Percentiles rank a stretch among this genome's conserved stretches.
These are phyloP conservation scores for Lepidonotus clava DNA, from an alignment of 2,888 invertebrate genomes.

Conservation along the genomic window DNA sequence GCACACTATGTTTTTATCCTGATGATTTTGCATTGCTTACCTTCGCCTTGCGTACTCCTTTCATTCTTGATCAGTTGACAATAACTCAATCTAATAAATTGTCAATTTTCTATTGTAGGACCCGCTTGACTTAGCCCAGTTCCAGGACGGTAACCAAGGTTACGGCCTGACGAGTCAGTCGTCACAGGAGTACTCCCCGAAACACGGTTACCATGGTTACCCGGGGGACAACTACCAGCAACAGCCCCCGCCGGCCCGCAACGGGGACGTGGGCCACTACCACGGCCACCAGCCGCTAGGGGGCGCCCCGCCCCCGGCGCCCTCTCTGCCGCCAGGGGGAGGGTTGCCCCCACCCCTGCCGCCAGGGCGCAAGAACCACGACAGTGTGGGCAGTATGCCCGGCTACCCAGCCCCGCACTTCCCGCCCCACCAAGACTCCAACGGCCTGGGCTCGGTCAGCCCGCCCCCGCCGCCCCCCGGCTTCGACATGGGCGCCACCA, in stretches of 20 bases:
- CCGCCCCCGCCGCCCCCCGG: conserved; percentile 41
- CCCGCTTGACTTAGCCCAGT: not conserved
- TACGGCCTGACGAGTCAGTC: conserved; percentile 4
- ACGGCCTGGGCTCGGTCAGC: conserved; percentile 19
- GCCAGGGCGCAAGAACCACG: not conserved
- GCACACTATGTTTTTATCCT: too few species aligned
- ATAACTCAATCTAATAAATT: too few species aligned
- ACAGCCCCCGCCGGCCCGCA: not conserved
- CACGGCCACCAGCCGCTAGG: conserved; percentile 18
- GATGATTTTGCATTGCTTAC: too few species aligned
- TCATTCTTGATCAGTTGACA: too few species aligned
- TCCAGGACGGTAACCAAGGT: conserved; percentile 18
- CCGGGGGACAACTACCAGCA: not conserved
- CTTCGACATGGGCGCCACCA: conserved; percentile 25
- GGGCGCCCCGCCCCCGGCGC: conserved; percentile 30
- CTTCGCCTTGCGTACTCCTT: too few species aligned
- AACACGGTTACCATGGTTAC: conserved; percentile 25
- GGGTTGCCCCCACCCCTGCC: conserved; percentile 22
- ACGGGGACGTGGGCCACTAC: conserved; percentile 2
- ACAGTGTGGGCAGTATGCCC: conserved; percentile 24
- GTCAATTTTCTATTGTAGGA: not conserved
- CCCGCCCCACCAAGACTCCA: not conserved
- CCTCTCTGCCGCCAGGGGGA: not conserved
- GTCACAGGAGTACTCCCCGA: conserved; percentile 26
- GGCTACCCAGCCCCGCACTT: not conserved